Conservation (phyloP, 2,797 vertebrate species). For the Cyclura pinguis region DNA sequence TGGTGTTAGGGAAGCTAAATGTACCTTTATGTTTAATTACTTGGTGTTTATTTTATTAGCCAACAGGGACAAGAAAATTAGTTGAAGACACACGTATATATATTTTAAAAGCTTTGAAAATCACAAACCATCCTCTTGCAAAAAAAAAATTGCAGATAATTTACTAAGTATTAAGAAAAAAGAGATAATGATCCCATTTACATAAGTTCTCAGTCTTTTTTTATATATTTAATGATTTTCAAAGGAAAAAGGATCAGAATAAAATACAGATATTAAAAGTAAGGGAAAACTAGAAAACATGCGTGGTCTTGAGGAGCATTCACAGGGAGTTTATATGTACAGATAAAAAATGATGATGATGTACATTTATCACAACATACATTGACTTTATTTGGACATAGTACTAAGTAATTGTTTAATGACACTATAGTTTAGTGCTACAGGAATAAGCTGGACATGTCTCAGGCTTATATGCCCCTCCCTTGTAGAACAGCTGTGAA, state of each 20-base stretch:
- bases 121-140: neutral
- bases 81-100: conserved; percentile 3
- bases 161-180: neutral
- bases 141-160: neutral
- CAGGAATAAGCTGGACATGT: neutral
- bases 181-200: neutral
- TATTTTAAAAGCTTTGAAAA: conserved; percentile 32
- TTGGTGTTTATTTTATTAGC: conserved; percentile 52
- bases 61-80: conserved; percentile 39
- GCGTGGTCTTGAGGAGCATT: neutral
- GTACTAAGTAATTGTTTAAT: neutral
- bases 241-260: neutral
- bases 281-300: neutral
- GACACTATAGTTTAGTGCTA: neutral
- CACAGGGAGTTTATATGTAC: neutral
- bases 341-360: neutral
- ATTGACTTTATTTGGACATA: neutral
- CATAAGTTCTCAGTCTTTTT: neutral
- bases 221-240: neutral
- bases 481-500: neutral
- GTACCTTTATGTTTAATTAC: conserved; percentile 63
- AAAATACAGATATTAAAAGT: neutral
- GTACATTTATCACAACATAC: neutral
- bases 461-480: no score
- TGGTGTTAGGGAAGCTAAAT: conserved; percentile 56